Evolutionary conservation across 2,113 vertebrate genomes (phyloP), one percentile per base, ranked within the genome.

Genomic region (Clarias magur): DNA sequence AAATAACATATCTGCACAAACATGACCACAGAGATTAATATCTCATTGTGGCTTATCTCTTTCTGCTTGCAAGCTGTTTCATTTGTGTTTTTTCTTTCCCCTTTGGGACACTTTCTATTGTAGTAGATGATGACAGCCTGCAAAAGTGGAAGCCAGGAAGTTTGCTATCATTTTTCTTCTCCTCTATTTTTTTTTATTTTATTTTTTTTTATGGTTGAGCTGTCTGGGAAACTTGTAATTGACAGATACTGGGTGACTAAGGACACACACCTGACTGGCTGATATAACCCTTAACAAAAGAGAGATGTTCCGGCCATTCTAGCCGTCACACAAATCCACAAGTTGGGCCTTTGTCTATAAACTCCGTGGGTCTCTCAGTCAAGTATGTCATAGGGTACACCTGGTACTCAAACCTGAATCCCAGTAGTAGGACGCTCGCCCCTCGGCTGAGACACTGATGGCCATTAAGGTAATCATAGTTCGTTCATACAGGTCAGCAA

Each of bases 1-100:
- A 89, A 87, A 68, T 85, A 60, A 78, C 63, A 72, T 56, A 80
- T 80, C 80, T 75, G 73, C 42, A 80, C 53, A 67, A 78, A 82
- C 30, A 65, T 6, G 13, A 0, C 67, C 60, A 68, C 19, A 56
- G n/a, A 87, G 57, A 83, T 87, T 76, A 87, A 75, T 34, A 62
- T 65, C 59, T 85, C 67, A 62, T 12, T 65, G 48, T 80, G 68
- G 65, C 62, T 72, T 67, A n/a, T 86, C 82, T 80, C 16, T 25
- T 78, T 30, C 12, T 82, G 62, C 56, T 72, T 72, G 42, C 21
- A 11, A 86, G 65, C 79, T 27, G 57, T 78, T 78, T 54, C 54
- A 83, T 83, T 83, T 60, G 67, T 60, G 16, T 15, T 21, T 42
- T 6, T 25, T 54, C 53, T 23, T 67, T 30, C 23, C 5, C 10